Conservation (phyloP, 2,888 invertebrate genomes). For the Orthosia gracilis region DNA sequence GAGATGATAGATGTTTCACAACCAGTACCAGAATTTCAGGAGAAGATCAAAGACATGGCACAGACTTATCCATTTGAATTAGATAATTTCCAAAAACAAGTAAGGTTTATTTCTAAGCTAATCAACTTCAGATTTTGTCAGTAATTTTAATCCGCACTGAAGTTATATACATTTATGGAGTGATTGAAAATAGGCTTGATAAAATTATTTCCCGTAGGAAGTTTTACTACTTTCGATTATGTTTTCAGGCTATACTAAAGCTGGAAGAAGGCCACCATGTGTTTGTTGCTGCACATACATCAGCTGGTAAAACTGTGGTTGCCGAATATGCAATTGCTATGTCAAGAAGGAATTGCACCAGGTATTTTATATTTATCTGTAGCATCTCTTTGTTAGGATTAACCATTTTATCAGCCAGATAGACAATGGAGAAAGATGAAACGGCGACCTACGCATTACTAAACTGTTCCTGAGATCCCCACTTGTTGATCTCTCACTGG, state of each 20-base stretch:
- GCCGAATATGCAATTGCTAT: conserved; percentile 99
- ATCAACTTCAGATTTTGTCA: too few species aligned
- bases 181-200: too few species aligned
- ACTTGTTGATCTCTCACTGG: too few species aligned
- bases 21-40: conserved; percentile 95
- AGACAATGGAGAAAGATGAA: too few species aligned
- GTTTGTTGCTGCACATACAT: conserved; percentile 99
- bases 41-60: conserved; percentile 96
- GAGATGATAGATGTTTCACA: conserved; percentile 95
- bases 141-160: too few species aligned
- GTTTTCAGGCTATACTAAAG: conserved; percentile 95
- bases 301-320: conserved; percentile 99
- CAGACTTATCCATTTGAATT: conserved; percentile 97
- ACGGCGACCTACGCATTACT: too few species aligned
- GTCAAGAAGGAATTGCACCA: conserved; percentile 97
- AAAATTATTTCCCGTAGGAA: too few species aligned
- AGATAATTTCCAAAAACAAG: conserved; percentile 99
- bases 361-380: conserved; percentile 80
- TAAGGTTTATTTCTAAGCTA: conserved; percentile 61
- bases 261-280: conserved; percentile 98
- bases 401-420: too few species aligned
- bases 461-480: too few species aligned
- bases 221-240: neutral
- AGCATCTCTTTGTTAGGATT: too few species aligned
- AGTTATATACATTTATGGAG: neutral